Percentiles rank a stretch among this genome's conserved stretches.
Evolutionary conservation across 2,113 vertebrate genomes (phyloP).

Genomic region (Mastomys natalensis): DNA sequence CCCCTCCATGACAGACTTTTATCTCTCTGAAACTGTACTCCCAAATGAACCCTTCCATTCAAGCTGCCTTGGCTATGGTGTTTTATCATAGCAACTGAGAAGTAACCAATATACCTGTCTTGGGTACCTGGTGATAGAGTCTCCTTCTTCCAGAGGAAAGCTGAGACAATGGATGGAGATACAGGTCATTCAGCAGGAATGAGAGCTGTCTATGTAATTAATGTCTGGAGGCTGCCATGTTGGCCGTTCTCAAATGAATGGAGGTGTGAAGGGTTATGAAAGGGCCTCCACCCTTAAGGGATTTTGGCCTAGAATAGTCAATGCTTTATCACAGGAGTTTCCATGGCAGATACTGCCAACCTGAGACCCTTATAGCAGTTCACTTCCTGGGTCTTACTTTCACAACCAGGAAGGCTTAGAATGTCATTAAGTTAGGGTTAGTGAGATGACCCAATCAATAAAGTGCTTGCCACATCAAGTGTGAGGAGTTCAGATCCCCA

Average conservation of each 20-base stretch:
- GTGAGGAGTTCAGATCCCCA: neutral
- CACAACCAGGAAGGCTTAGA: neutral
- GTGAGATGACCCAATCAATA: neutral
- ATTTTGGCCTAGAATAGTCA: neutral
- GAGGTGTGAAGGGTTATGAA: neutral
- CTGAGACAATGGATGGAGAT: neutral
- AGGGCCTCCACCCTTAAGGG: neutral
- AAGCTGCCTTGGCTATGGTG: neutral
- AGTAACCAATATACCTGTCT: neutral
- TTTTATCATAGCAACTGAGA: neutral
- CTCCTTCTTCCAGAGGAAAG: neutral
- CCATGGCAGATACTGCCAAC: neutral
- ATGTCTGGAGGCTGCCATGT: rapidly evolving
- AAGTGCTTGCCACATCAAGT: neutral
- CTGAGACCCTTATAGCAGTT: neutral
- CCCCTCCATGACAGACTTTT: neutral
- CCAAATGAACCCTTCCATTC: neutral
- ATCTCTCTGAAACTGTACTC: neutral
- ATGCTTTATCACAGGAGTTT: neutral
- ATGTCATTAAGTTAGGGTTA: neutral
- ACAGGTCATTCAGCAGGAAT: neutral
- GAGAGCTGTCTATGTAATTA: neutral
- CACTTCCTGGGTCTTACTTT: neutral
- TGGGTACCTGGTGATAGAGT: neutral
- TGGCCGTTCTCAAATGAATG: neutral